Base-by-base conservation (phyloP, 2,797 vertebrate genomes). In the Brachyalestes nurse region DNA sequence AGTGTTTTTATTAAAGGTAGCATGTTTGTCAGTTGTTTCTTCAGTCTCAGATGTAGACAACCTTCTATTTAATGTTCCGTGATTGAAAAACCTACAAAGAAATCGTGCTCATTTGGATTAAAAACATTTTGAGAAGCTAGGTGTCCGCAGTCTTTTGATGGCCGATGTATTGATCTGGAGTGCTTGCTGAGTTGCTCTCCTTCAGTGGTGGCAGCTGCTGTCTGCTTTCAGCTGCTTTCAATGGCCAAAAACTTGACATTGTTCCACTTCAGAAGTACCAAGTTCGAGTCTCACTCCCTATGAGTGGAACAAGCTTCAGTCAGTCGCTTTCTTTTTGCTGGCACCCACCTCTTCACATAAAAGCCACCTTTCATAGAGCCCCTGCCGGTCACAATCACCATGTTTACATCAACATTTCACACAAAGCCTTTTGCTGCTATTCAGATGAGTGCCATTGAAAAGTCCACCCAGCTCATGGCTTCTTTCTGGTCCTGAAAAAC, bases 401-500 rank as follows among this genome's bases (percentile, higher is more conserved):
- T 89, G 90, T 93, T 92, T 92, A 90, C 88, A 91, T 80, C 92
- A 88, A 90, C 88, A 86, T 84, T 79, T 77, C 62, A 84, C 72
- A 90, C 88, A 91, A 88, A 91, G 76, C 78, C 84, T 66, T 85
- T 86, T 74, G 81, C 74, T 61, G 83, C 34, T 65, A 84, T 91
- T 90, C 74, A 88, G 86, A 87, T 88, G 80, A 84, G 53, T 72
- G 60, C 70, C 65, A 77, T 80, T 85, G 86, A 88, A 82, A 45
- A 66, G 67, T 49, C 72, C 75, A 62, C 83, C 69, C 73, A 87
- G 79, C 85, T 89, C 69, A 84, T 89, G 69, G 62, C 75, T 91
- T 90, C 87, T 88, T 88, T 78, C 86, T 87, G 61, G 81, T 87
- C 84, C 86, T 86, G 75, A 83, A 88, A 86, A 90, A 86, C 88